Evolutionary conservation across 2,888 invertebrate genomes (phyloP).

Genomic region (Aspidiotus destructor): DNA sequence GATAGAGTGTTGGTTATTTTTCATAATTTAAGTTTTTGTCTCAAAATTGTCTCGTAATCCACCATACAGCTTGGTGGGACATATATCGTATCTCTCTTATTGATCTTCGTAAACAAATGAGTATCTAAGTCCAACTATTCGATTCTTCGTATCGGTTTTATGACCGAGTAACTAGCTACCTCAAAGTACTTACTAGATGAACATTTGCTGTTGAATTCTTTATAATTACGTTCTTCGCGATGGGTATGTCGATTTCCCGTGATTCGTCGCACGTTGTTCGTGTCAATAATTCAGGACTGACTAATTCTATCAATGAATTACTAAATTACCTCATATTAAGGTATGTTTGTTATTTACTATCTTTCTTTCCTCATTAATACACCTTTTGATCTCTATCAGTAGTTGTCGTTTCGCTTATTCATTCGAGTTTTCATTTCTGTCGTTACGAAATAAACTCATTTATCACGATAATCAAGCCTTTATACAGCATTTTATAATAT

Average conservation of each 20-base stretch:
- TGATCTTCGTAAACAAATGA: no score
- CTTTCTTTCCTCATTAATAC: background rate
- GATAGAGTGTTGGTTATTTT: no score
- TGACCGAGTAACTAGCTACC: no score
- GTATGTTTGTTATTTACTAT: background rate
- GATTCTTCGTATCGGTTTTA: no score
- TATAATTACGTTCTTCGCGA: background rate
- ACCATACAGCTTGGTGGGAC: no score
- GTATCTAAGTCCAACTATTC: no score
- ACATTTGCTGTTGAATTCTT: no score
- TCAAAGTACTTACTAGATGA: no score
- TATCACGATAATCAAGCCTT: background rate
- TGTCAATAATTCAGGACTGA: slow-evolving; percentile 14
- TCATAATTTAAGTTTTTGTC: no score
- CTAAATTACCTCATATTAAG: slow-evolving; percentile 26
- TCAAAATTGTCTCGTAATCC: no score
- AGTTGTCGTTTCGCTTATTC: background rate
- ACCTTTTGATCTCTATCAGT: background rate
- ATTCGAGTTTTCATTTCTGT: background rate
- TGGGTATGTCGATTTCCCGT: slow-evolving; percentile 26
- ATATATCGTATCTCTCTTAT: no score
- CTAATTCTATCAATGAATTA: slow-evolving; percentile 14
- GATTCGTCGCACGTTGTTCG: slow-evolving; percentile 27
- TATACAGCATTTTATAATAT: no score
- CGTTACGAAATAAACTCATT: background rate